Evolutionary conservation across 2,888 invertebrate genomes (phyloP), one percentile per base, ranked within the genome.

Genomic region (Cetonia aurata): DNA sequence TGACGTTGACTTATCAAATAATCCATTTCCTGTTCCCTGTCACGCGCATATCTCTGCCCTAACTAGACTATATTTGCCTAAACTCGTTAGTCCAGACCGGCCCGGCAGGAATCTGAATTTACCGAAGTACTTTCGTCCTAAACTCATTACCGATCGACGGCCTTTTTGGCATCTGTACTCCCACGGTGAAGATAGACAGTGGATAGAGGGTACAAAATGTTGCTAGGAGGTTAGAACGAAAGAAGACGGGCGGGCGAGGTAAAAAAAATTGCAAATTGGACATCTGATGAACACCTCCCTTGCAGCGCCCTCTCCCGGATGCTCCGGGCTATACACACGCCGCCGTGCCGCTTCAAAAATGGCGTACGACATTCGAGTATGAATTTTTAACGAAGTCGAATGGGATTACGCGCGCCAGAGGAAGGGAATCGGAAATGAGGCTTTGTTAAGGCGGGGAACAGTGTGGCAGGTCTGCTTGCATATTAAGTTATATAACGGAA

Each of bases 311-410:
- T 56, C 42, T 25, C 56, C 15, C 62, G 33, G 31, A n/a, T 25
- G 25, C 31, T 10, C 12, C 60, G 33, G 13, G 48, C 3, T 25
- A 25, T 25, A 12, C 59, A 13, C 60, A 31, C 48, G 15, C 31
- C 17, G 31, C 31, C 50, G 33, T 13, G 31, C 2, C 33, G 33
- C 46, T 48, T 48, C 46, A 62, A 62, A 48, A 62, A 62, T 62
- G 62, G 48, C 31, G 46, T 31, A 62, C 48, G 62, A 62, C 62
- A 62, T 62, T 62, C 31, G 50, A 62, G 62, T 62, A 62, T 62
- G 62, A 62, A 62, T 62, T 62, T 62, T 62, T 62, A 62, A 62
- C 62, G 62, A 62, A 62, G 48, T 6, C 62, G 62, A 62, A 62
- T 62, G 31, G 15, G 62, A 62, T 62, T 62, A 62, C 33, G 17